phyloP scores from a whole-genome alignment of 2,888 invertebrate genomes.

The Aquatica leii region DNA sequence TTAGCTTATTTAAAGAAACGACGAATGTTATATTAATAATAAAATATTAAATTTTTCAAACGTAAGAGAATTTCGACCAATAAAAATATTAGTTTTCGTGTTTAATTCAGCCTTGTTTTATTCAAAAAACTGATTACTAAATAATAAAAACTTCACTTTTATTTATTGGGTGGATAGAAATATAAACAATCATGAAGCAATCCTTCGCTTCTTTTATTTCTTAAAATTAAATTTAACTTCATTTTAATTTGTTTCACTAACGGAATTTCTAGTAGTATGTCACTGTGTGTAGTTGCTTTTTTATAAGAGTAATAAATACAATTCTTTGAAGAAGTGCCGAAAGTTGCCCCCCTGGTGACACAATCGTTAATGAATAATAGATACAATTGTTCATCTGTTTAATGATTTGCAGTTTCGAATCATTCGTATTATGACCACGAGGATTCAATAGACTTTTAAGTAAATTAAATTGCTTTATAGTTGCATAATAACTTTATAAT shows the following conservation, averaged over 20 bases:
- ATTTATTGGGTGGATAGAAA: too few species aligned
- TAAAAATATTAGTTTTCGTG: too few species aligned
- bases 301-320: conserved; percentile 15
- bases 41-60: too few species aligned
- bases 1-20: too few species aligned
- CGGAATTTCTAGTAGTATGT: conserved; percentile 13
- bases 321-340: conserved; percentile 44
- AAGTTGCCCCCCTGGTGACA: conserved; percentile 51
- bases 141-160: too few species aligned
- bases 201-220: background rate
- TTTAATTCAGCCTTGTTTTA: too few species aligned
- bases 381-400: conserved; percentile 53
- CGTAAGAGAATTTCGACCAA: too few species aligned
- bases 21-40: too few species aligned
- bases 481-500: conserved; percentile 47
- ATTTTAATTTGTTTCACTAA: conserved; percentile 11
- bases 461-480: conserved; percentile 51
- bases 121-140: too few species aligned
- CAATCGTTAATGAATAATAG: conserved; percentile 56
- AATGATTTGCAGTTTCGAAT: conserved; percentile 53
- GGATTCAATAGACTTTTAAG: conserved; percentile 39
- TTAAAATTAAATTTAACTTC: conserved; percentile 8
- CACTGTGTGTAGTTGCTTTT: conserved; percentile 11
- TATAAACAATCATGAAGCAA: too few species aligned
- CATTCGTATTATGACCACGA: conserved; percentile 30